Evolutionary conservation across 2,888 invertebrate species (phyloP), one percentile per base, ranked within the genome.

Genomic region (Phalera bucephala): DNA sequence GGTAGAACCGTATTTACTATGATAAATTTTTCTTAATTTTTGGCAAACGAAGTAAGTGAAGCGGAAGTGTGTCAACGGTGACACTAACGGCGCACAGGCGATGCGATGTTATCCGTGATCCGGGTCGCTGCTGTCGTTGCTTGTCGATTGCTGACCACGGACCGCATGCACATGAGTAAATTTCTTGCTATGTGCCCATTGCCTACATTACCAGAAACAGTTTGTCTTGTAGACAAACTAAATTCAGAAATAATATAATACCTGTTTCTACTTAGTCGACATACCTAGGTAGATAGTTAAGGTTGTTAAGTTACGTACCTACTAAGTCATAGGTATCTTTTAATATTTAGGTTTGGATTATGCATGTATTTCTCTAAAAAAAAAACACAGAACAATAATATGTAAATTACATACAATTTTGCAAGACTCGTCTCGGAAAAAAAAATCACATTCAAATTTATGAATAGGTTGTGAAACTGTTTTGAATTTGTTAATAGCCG

Each of bases 31-130:
- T n/a, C n/a, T n/a, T n/a, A n/a, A n/a, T n/a, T 54, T 53, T 54
- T 44, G 37, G 42, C 33, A 33, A 47, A 40, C 37, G 45, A 47
- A 40, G 26, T 33, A 33, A 48, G 47, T 39, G 36, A 47, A 41
- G 22, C 31, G 15, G 43, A 54, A 58, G 59, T 58, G 41, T 52
- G 57, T 50, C 55, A 58, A 9, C 21, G 46, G 47, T 49, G 50
- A 45, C 52, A 52, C 60, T 66, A 63, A 58, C 73, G 74, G 72
- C 65, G 52, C 38, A 34, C 40, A 50, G 51, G 45, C 52, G 9
- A 22, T 54, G 63, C 64, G 60, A 69, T 66, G 75, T 70, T 70
- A 68, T 73, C 76, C 69, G 74, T 72, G 76, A 85, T 85, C 85
- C 85, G 84, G 85, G 85, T 85, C 85, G 78, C 41, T 58, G 41